phyloP scores from a whole-genome alignment of 2,888 invertebrate species.

The Hesperia comma region DNA sequence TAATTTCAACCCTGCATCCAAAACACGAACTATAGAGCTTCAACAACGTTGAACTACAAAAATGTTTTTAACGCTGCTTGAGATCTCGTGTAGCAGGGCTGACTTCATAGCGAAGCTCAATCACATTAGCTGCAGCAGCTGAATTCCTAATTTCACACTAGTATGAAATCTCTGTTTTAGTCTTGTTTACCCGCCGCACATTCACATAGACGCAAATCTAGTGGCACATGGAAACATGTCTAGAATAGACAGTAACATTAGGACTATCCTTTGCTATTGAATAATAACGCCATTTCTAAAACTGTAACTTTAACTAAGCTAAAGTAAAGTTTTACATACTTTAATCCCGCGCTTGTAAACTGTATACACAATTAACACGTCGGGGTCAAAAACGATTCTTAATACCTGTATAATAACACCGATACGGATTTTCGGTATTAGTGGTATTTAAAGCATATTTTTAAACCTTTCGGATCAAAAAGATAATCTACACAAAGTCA shows the following conservation, averaged over 20 bases:
- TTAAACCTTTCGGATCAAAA: slow-evolving; percentile 19
- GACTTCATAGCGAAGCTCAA: slow-evolving; percentile 8
- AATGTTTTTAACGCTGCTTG: background rate
- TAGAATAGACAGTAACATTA: background rate
- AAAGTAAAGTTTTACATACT: no score
- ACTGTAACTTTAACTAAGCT: no score
- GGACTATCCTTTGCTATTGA: no score
- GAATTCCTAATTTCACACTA: slow-evolving; percentile 20
- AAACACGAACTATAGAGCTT: no score
- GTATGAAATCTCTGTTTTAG: slow-evolving; percentile 18
- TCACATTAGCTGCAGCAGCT: slow-evolving; percentile 29
- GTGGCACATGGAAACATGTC: background rate
- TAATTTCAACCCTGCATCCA: no score
- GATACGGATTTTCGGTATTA: background rate
- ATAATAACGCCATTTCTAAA: no score
- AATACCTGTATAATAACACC: background rate
- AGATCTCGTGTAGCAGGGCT: background rate
- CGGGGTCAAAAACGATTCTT: no score
- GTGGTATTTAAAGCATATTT: background rate
- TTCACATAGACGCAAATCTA: no score
- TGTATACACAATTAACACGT: no score
- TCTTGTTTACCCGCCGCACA: slow-evolving; percentile 13
- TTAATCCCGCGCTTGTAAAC: no score
- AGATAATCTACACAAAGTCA: slow-evolving; percentile 28
- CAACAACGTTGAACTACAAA: background rate